These are phyloP conservation scores for Idaea biselata DNA, from an alignment of 2,888 invertebrate species.

Conservation along the genomic window DNA sequence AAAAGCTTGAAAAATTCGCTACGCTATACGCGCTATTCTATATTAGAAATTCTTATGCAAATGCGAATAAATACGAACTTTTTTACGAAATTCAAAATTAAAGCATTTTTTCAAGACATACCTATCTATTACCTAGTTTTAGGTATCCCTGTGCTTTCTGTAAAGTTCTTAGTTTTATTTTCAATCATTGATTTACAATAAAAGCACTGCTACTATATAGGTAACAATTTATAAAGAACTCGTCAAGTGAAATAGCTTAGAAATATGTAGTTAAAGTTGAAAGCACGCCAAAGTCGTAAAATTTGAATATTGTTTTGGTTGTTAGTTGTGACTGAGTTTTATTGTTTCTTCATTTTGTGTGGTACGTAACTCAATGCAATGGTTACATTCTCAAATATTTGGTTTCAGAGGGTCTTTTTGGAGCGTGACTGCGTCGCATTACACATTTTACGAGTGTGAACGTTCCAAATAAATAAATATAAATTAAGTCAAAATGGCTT, in stretches of 20 bases:
- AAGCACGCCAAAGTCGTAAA: slow-evolving; percentile 20
- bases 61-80: no score
- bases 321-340: slow-evolving; percentile 17
- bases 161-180: no score
- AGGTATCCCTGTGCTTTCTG: no score
- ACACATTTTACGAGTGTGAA: slow-evolving; percentile 12
- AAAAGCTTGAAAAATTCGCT: no score
- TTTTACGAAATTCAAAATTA: no score
- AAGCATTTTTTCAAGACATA: no score
- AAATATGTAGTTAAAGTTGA: slow-evolving; percentile 4
- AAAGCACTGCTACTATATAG: background rate
- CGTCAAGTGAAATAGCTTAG: slow-evolving; percentile 4
- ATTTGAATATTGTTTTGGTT: slow-evolving; percentile 16
- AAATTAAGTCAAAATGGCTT: background rate
- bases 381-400: slow-evolving; percentile 10
- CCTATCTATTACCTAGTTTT: no score
- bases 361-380: slow-evolving; percentile 10
- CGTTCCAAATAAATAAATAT: slow-evolving; percentile 1
- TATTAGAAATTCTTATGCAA: no score
- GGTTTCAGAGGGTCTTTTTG: slow-evolving; percentile 12
- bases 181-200: background rate
- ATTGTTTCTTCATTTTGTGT: slow-evolving; percentile 20
- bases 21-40: no score
- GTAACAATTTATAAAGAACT: background rate
- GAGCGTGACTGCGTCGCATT: slow-evolving; percentile 20